Evolutionary conservation across 2,888 invertebrate genomes (phyloP).

Genomic region (Thumatha senex): DNA sequence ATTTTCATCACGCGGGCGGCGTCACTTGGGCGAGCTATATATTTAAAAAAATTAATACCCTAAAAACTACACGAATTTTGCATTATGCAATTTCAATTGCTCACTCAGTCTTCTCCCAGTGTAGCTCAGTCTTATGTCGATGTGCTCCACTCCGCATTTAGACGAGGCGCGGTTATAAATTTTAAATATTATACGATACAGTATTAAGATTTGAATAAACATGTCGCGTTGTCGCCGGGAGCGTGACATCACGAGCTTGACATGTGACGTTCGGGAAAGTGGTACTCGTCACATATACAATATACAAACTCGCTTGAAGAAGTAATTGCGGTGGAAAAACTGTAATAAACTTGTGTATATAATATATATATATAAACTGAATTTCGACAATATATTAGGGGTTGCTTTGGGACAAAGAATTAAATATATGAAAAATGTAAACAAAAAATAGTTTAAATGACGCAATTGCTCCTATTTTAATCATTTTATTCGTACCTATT

Average conservation of each 20-base stretch:
- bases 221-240: conserved; percentile 57
- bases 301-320: background rate
- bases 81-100: background rate
- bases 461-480: no score
- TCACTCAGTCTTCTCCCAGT: conserved; percentile 7
- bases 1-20: no score
- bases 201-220: conserved; percentile 77
- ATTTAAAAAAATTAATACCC: no score
- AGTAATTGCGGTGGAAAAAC: background rate
- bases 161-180: conserved; percentile 52
- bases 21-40: no score
- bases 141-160: conserved; percentile 43
- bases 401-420: no score
- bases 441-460: no score
- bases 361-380: no score
- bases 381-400: no score
- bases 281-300: no score
- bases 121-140: conserved; percentile 19
- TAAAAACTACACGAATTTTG: no score
- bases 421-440: no score
- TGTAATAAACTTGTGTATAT: background rate
- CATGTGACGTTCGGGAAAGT: conserved; percentile 32
- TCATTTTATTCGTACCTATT: no score
- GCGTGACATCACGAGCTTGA: conserved; percentile 52
- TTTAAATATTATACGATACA: conserved; percentile 65